Conservation (phyloP, 1,140 invertebrate genomes). For the Drosophila oshimai region DNA sequence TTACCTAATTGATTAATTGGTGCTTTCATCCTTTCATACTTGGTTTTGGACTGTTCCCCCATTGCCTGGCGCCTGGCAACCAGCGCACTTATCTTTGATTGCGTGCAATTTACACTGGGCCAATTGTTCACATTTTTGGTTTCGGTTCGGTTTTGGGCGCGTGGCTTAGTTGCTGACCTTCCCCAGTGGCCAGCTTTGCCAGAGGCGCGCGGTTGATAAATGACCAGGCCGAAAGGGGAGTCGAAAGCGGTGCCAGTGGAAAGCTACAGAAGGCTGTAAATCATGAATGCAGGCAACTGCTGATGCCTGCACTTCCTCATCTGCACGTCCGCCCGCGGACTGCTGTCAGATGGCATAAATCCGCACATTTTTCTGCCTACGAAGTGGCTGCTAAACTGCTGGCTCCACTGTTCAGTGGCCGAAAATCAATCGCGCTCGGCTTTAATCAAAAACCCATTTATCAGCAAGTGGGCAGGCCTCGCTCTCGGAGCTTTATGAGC, state of each 20-base stretch:
- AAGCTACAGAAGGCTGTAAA: conserved; percentile 30
- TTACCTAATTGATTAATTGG: background rate
- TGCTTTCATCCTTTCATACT: background rate
- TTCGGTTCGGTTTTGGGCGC: conserved; percentile 21
- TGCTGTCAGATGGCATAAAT: conserved; percentile 23
- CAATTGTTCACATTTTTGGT: conserved; percentile 38
- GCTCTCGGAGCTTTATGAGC: conserved; percentile 24
- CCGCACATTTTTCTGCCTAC: conserved; percentile 49
- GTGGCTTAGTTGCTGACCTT: conserved; percentile 8
- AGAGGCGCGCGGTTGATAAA: conserved; percentile 44
- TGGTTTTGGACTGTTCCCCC: background rate
- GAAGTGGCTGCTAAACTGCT: conserved; percentile 22
- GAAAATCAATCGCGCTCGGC: conserved; percentile 66
- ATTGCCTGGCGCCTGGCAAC: background rate
- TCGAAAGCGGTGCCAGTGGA: background rate
- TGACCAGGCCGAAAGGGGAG: conserved; percentile 9
- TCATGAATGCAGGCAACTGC: conserved; percentile 32
- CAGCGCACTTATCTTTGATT: conserved; percentile 33
- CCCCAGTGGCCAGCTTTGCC: conserved; percentile 2
- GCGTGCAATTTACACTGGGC: conserved; percentile 24
- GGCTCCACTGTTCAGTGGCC: conserved; percentile 47
- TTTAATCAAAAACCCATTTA: conserved; percentile 79
- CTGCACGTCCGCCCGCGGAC: conserved; percentile 8
- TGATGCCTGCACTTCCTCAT: conserved; percentile 50
- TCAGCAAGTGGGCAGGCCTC: conserved; percentile 32